Percentiles rank a stretch among this genome's conserved stretches.
These are phyloP conservation scores for Zapus hudsonius DNA, from an alignment of 2,113 vertebrate genomes.

Conservation along the genomic window DNA sequence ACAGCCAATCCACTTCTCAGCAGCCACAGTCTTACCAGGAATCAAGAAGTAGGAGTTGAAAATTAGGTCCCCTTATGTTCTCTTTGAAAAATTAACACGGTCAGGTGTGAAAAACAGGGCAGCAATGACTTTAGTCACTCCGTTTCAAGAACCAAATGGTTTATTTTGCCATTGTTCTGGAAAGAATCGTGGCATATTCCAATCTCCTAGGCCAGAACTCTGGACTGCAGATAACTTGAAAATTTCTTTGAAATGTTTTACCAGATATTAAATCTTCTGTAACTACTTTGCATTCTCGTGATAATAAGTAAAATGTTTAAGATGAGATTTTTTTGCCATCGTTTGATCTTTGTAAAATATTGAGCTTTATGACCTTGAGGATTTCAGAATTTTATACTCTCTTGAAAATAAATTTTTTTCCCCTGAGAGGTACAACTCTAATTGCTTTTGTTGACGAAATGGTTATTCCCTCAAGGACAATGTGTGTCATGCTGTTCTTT, in stretches of 20 bases:
- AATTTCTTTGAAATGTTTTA: constrained; percentile 26
- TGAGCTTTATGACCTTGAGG: background rate
- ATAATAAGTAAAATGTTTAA: too few species aligned
- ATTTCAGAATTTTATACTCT: constrained; percentile 31
- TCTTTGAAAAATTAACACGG: background rate
- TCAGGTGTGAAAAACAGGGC: background rate
- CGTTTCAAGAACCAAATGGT: background rate
- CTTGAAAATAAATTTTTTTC: constrained; percentile 44
- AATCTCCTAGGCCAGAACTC: background rate
- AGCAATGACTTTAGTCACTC: background rate
- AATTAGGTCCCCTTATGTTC: background rate
- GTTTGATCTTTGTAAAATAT: constrained; percentile 33
- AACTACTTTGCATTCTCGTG: background rate
- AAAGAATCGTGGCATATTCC: background rate
- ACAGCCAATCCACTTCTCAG: constrained; percentile 3
- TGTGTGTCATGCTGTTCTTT: background rate
- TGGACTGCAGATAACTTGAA: background rate
- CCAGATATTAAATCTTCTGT: constrained; percentile 12
- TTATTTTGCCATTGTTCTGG: background rate
- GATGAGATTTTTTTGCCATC: background rate
- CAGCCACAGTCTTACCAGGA: background rate
- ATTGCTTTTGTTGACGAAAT: constrained; percentile 41
- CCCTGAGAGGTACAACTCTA: background rate
- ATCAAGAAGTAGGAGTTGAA: background rate
- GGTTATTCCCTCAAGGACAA: constrained; percentile 37